Evolutionary conservation across 2,797 vertebrate genomes (phyloP), one percentile per base, ranked within the genome.

Genomic region (Bovichtus diacanthus): DNA sequence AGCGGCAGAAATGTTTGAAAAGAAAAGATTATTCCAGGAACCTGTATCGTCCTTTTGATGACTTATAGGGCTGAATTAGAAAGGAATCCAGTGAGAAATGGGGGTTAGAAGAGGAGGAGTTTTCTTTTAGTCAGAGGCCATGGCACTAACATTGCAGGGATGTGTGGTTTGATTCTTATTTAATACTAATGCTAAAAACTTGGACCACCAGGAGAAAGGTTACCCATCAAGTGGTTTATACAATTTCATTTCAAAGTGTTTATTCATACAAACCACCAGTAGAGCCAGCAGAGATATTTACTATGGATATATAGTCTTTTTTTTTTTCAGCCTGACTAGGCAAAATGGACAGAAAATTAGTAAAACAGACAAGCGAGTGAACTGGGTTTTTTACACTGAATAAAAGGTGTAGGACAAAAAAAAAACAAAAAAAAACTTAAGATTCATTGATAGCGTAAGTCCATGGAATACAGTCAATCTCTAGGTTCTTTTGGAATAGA

Each of bases 1-100:
- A 43, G 51, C 71, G n/a, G 70, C 54, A 61, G 68, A 73, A 41
- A 68, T 65, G 34, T 70, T 69, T 78, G 29, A 74, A 68, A 74
- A 65, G 25, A 55, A 34, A 68, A 78, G 58, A 56, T 19, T 12
- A 66, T 66, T 73, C 54, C 59, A 38, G 63, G 77, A 74, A 85
- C 56, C 53, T 34, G 6, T 61, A 62, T 73, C 72, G 75, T 71
- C 9, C 27, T 12, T 79, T 83, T 71, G 59, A 78, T 79, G 73
- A 85, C 68, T 86, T 79, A 64, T n/a, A 27, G 23, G 16, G 3
- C 4, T 66, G 69, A 76, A 81, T 80, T 66, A 68, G 19, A 66
- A 43, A 50, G 47, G 60, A 81, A 81, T 68, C 51, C 51, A n/a
- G 66, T 21, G 50, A 84, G 46, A 73, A 66, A 70, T 12, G 21